Percentiles rank a stretch among this genome's conserved stretches.
Conservation (phyloP, 2,797 vertebrate species). For the Melanogrammus aeglefinus region DNA sequence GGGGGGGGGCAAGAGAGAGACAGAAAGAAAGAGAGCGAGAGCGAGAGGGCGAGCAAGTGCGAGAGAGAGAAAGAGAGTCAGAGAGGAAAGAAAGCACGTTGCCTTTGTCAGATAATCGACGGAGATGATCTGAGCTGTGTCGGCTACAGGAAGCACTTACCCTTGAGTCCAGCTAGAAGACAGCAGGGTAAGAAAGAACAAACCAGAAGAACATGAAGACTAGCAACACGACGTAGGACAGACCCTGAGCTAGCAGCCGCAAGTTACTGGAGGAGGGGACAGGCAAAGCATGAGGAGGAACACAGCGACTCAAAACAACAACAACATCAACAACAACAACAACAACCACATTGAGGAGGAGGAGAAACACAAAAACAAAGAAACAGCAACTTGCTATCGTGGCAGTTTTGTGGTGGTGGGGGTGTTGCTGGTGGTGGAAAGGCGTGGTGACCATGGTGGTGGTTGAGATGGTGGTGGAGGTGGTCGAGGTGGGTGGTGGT, state of each 20-base stretch:
- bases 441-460: neutral
- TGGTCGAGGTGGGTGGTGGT: neutral
- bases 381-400: conserved; percentile 68
- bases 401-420: conserved; percentile 49
- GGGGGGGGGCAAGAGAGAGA: neutral
- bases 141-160: conserved; percentile 99
- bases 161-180: conserved; percentile 99
- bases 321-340: conserved; percentile 44
- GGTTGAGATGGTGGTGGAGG: neutral
- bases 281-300: conserved; percentile 97
- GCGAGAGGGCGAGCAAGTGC: neutral
- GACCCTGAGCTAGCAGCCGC: conserved; percentile 96
- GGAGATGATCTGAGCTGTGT: conserved; percentile 99
- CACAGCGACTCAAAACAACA: conserved; percentile 78
- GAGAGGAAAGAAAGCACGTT: conserved; percentile 88
- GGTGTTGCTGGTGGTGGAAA: neutral
- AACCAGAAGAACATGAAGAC: conserved; percentile 99
- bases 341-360: conserved; percentile 69
- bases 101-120: conserved; percentile 99
- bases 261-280: conserved; percentile 83
- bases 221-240: conserved; percentile 99
- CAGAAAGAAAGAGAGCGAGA: neutral
- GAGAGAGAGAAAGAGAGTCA: neutral
- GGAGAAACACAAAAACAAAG: conserved; percentile 86
- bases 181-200: conserved; percentile 99